These are phyloP conservation scores for Lophotriccus pileatus DNA, from an alignment of 2,797 vertebrate species.

Conservation along the genomic window DNA sequence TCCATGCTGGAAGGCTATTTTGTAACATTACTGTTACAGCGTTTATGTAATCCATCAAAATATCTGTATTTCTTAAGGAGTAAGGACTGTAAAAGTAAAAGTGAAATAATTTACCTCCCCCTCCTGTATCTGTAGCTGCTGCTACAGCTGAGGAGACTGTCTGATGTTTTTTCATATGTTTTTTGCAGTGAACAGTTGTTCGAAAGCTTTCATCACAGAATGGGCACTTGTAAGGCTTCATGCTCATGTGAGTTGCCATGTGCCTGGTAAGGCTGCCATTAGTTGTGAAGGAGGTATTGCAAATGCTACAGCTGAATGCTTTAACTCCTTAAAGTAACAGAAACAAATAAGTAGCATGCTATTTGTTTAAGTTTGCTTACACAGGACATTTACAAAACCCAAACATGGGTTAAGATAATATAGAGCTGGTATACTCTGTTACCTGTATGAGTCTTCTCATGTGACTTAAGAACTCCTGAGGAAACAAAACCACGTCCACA, in stretches of 20 bases:
- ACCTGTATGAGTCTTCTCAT: constrained; percentile 98
- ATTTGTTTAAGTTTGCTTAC: constrained; percentile 7
- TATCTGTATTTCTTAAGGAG: background rate
- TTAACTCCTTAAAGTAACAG: constrained; percentile 84
- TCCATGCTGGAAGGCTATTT: background rate
- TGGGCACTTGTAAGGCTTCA: constrained; percentile 92
- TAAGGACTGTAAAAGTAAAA: constrained; percentile 39
- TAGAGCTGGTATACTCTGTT: background rate
- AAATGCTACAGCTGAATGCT: constrained; percentile 91
- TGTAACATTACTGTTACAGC: background rate
- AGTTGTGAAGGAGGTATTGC: constrained; percentile 92
- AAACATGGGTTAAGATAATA: background rate
- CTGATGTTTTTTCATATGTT: constrained; percentile 93
- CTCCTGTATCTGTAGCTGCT: constrained; percentile 62
- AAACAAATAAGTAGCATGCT: background rate
- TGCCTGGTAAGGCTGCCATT: constrained; percentile 97
- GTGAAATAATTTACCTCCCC: constrained; percentile 71
- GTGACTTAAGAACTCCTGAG: constrained; percentile 94
- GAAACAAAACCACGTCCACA: constrained; percentile 96
- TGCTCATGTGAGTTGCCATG: constrained; percentile 90
- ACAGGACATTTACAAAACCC: background rate
- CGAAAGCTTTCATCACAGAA: constrained; percentile 93
- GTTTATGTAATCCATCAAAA: background rate
- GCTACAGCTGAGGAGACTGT: constrained; percentile 62
- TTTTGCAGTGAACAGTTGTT: constrained; percentile 89